A percentile compares a stretch with the other conserved stretches of the same genome.
These are phyloP conservation scores for Folsomia manolachei DNA, from an alignment of 2,888 invertebrate genomes.

Conservation along the genomic window DNA sequence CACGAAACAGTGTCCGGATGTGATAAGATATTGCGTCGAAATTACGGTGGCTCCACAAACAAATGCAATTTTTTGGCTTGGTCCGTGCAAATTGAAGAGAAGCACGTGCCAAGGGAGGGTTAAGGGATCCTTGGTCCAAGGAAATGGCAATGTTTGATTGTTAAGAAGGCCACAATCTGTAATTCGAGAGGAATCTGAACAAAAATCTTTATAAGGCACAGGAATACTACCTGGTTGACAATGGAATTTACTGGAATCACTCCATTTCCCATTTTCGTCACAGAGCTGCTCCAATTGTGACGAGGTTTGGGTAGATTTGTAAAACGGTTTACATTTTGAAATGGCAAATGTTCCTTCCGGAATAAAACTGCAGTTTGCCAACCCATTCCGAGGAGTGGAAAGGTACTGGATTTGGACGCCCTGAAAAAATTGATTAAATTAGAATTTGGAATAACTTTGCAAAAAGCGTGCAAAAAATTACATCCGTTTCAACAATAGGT, in stretches of 20 bases:
- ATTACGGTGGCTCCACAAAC: constrained; percentile 22
- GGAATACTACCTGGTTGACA: constrained; percentile 42
- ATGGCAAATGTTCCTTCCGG: constrained; percentile 34
- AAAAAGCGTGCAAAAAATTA: not conserved
- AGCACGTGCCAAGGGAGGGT: constrained; percentile 36
- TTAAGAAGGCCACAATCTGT: constrained; percentile 39
- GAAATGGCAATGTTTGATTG: constrained; percentile 21
- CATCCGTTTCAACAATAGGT: constrained; percentile 17
- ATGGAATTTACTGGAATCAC: not conserved
- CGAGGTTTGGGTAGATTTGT: constrained; percentile 37
- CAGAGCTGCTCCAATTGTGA: constrained; percentile 38
- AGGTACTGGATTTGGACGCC: constrained; percentile 37
- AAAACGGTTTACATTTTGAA: constrained; percentile 36
- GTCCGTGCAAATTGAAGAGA: constrained; percentile 16
- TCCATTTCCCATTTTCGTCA: constrained; percentile 40
- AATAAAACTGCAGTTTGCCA: constrained; percentile 31
- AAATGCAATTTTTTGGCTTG: not conserved
- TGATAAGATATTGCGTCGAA: not conserved
- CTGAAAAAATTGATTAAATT: constrained; percentile 12
- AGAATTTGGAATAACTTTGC: not conserved
- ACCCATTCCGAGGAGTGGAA: constrained; percentile 19
- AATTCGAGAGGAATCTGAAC: too few species aligned
- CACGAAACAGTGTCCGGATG: constrained; percentile 13
- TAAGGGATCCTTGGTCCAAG: constrained; percentile 19
- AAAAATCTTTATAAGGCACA: too few species aligned